Base-by-base conservation (phyloP, 2,797 vertebrate species). In the Leucoraja ocellata region DNA sequence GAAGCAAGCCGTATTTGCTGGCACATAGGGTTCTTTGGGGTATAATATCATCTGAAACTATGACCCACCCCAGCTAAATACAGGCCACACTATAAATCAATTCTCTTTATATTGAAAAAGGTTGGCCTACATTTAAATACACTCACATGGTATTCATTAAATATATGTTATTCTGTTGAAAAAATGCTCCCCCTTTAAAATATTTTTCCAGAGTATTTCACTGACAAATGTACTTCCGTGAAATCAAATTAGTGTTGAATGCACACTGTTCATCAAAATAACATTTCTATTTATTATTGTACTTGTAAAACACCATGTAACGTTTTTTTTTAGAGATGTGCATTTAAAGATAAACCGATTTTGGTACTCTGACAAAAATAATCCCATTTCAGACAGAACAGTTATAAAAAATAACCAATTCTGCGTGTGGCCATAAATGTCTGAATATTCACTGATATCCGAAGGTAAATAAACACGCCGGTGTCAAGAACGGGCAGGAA, bases 91-190 rank as follows among this genome's bases (percentile, higher is more conserved):
- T 54, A 63, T 21, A 88, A 88, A 88, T 18, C 28, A 65, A 8
- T 10, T 88, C n/a, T 36, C 63, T 88, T 68, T 32, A 88, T 88
- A 36, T 86, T 88, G 21, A 68, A 88, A 88, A 88, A 68, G 18
- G 63, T 21, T 88, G 16, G 14, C 7, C 84, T 88, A 36, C 36
- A 68, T n/a, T 88, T 88, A 36, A 21, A 32, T 88, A 63, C 58
- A 86, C 61, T 65, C 25, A 14, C 16, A 21, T 3, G 61, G 14
- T 18, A 65, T 88, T 68, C 1, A 88, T 88, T 21, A 65, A 32
- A 32, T 36, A 36, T 32, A 88, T 68, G n/a, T 88, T 23, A 88
- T 32, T 88, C 63, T n/a, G 6, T 88, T 68, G 61, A 65, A 36
- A 63, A 32, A 84, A 61, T 61, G 5, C 32, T 88, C 32, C 65